phyloP scores from a whole-genome alignment of 2,888 invertebrate species.

The Muschampia staudingeri region DNA sequence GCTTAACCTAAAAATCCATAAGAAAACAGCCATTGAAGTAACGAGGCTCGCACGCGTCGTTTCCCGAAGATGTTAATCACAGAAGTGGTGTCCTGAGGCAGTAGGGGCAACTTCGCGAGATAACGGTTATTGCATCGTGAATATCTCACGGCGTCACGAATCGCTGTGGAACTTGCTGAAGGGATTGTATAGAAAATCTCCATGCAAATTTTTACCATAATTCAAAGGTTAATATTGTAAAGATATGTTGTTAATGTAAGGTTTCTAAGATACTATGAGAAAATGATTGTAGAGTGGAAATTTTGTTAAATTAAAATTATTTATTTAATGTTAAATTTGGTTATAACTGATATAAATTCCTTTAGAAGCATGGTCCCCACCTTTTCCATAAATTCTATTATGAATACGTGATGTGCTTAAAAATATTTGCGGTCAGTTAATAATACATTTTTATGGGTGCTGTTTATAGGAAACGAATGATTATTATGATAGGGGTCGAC shows the following conservation, averaged over 20 bases:
- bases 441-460: background rate
- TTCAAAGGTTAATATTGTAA: no score
- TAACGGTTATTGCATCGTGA: slow-evolving; percentile 75
- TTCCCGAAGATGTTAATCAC: slow-evolving; percentile 44
- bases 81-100: slow-evolving; percentile 45
- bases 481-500: background rate
- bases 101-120: slow-evolving; percentile 56
- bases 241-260: no score
- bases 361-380: no score
- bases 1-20: background rate
- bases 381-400: no score
- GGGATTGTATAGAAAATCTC: background rate
- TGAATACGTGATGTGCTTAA: no score
- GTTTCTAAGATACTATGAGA: no score
- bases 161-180: background rate
- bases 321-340: no score
- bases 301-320: no score
- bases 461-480: background rate
- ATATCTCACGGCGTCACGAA: slow-evolving; percentile 65
- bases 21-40: slow-evolving; percentile 20
- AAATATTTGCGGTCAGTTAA: background rate
- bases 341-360: no score
- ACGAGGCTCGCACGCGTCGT: slow-evolving; percentile 26
- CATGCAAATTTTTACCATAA: background rate
- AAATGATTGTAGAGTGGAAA: background rate